These are phyloP conservation scores for Heterochromis multidens DNA, from an alignment of 2,113 vertebrate genomes.

Conservation along the genomic window DNA sequence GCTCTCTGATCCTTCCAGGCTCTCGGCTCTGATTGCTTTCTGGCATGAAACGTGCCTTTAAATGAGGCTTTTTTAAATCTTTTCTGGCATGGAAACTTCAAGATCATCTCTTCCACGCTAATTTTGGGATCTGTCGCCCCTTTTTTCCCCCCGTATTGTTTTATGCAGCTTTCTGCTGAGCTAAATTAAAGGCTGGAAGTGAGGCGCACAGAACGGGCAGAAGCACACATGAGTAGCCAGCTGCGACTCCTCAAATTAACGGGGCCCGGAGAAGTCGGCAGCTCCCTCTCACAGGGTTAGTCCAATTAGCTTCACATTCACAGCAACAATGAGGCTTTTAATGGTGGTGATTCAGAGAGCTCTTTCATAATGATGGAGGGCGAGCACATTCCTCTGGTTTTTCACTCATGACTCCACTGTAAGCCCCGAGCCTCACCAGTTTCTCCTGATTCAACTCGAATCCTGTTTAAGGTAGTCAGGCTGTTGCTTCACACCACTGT, in stretches of 20 bases:
- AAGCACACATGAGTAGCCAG: conserved; percentile 55
- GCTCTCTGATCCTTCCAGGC: not conserved
- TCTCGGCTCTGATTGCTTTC: not conserved
- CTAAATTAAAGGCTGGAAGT: conserved; percentile 19
- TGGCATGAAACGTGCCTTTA: not conserved
- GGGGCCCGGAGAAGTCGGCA: conserved; percentile 28
- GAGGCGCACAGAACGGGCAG: conserved; percentile 31
- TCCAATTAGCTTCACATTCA: conserved; percentile 54
- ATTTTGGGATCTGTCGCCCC: not conserved
- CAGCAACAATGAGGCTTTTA: conserved; percentile 46
- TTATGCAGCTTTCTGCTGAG: conserved; percentile 20
- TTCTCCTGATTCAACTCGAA: not conserved
- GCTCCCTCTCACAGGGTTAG: conserved; percentile 39
- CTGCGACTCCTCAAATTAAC: conserved; percentile 62
- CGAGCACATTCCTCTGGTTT: conserved; percentile 36
- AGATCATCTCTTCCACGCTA: not conserved
- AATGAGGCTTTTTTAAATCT: not conserved
- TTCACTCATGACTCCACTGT: conserved; percentile 14
- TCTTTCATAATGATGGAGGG: conserved; percentile 25
- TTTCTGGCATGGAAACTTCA: not conserved
- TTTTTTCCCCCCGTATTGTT: not conserved
- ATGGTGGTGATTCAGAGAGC: conserved; percentile 35
- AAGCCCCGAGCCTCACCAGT: not conserved
- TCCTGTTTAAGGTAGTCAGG: not conserved
- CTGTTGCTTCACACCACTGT: not conserved